A percentile compares a stretch with the other conserved stretches of the same genome.
These are phyloP conservation scores for Sweltsa coloradensis DNA, from an alignment of 1,140 invertebrate genomes.

Conservation along the genomic window DNA sequence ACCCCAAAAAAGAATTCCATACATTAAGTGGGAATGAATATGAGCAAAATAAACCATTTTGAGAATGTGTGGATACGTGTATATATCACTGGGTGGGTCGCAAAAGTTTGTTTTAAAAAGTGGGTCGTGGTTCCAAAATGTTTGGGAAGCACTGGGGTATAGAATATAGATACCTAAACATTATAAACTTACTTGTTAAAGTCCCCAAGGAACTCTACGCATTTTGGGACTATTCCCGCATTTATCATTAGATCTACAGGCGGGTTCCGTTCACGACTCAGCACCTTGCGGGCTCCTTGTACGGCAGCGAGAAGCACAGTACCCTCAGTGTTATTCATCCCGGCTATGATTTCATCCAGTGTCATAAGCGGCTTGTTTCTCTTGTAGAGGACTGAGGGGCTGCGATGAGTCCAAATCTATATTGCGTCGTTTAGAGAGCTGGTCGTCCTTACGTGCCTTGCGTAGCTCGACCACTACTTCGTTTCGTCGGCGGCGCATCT, in stretches of 20 bases:
- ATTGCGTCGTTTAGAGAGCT: constrained; percentile 86
- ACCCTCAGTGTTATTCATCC: constrained; percentile 48
- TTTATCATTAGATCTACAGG: constrained; percentile 86
- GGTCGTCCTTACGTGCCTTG: constrained; percentile 89
- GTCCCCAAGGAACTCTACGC: constrained; percentile 62
- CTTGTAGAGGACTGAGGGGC: constrained; percentile 37
- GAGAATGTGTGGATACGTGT: too few species aligned
- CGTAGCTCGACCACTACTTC: constrained; percentile 82
- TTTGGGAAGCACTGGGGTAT: too few species aligned
- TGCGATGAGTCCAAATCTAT: constrained; percentile 49
- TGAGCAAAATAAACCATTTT: too few species aligned
- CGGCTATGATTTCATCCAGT: constrained; percentile 26
- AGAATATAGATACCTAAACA: too few species aligned
- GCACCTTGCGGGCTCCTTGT: constrained; percentile 71
- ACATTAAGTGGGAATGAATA: too few species aligned
- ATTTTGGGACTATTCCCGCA: constrained; percentile 73
- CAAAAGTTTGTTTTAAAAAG: background rate
- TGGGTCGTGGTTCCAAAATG: constrained; percentile 5
- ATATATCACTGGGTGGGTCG: background rate
- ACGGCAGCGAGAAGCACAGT: constrained; percentile 49
- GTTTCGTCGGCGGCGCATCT: constrained; percentile 72
- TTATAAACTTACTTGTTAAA: constrained; percentile 52
- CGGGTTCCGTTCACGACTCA: constrained; percentile 85
- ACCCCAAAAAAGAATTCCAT: too few species aligned
- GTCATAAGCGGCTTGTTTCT: constrained; percentile 29